Percentiles rank a stretch among this genome's conserved stretches.
Evolutionary conservation across 2,113 vertebrate species (phyloP).

Genomic region (Mus musculus): DNA sequence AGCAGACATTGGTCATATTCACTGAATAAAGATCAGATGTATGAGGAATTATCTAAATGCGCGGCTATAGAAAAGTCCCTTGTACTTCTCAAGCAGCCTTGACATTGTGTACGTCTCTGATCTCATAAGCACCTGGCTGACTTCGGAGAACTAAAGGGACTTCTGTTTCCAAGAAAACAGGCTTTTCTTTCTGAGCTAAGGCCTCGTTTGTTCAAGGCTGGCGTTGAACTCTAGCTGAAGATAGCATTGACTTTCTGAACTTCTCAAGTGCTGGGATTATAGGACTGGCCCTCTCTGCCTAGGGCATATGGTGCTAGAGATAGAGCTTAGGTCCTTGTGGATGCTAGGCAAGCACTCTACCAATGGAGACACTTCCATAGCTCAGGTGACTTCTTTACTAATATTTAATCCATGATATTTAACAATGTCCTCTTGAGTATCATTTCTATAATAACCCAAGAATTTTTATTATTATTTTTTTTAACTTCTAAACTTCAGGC

Average conservation of each 20-base stretch:
- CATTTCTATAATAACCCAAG: background rate
- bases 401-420: conserved; percentile 6
- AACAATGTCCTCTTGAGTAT: background rate
- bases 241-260: background rate
- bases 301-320: background rate
- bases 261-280: background rate
- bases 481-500: background rate
- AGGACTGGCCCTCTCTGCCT: background rate
- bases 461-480: background rate
- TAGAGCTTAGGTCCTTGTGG: background rate
- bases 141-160: background rate
- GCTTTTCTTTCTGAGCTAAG: background rate
- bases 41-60: conserved; percentile 60
- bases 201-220: background rate
- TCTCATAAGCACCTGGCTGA: background rate
- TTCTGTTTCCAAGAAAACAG: conserved; percentile 35
- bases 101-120: conserved; percentile 48
- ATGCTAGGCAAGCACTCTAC: background rate
- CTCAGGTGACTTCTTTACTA: background rate
- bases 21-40: conserved; percentile 53
- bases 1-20: conserved; percentile 56
- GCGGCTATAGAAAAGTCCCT: background rate
- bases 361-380: background rate
- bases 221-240: background rate
- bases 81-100: conserved; percentile 30